Evolutionary conservation across 2,113 vertebrate genomes (phyloP), one percentile per base, ranked within the genome.

Genomic region (Boulengeromyrus knoepffleri): DNA sequence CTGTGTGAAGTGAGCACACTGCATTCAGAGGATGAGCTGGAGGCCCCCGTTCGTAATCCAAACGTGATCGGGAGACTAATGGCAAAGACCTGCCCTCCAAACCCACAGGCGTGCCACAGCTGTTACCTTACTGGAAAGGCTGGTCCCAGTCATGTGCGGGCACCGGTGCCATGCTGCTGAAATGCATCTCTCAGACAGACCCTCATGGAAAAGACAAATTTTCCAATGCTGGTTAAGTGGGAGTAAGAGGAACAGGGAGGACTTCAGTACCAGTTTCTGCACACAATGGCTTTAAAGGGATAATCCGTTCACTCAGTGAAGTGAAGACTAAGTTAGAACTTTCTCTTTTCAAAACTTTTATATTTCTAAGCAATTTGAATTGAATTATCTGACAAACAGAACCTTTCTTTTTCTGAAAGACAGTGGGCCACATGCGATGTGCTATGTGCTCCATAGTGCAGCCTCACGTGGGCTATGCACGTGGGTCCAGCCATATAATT

Each of bases 31-130:
- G 66, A 7, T 66, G 36, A 19, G 85, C 47, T 24, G 9, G 70
- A 77, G 83, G 21, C 50, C 39, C 53, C 88, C 74, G 50, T 74
- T 2, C n/a, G 10, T 88, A 87, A 86, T 88, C 3, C 66, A 91
- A 89, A 93, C 92, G 85, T 92, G 91, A 90, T 53, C 89, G 92
- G 47, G 84, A 87, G 21, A 89, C 88, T 77, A 52, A 66, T 62
- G 36, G 39, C 53, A 85, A 31, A 56, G 31, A 7, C 31, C 36
- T 70, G 10, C 9, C 62, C 46, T 49, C 70, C 74, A 84, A 86
- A 15, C 15, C 9, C 88, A 87, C 87, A 46, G 56, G 80, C 24
- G 8, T 46, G 39, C 84, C 6, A n/a, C 24, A 47, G 12, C 84
- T 50, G 84, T 80, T 19, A 42, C 36, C 74, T 80, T 42, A 86